Evolutionary conservation across 2,113 vertebrate species (phyloP), one percentile per base, ranked within the genome.

Genomic region (Psittacula cyanocephala): DNA sequence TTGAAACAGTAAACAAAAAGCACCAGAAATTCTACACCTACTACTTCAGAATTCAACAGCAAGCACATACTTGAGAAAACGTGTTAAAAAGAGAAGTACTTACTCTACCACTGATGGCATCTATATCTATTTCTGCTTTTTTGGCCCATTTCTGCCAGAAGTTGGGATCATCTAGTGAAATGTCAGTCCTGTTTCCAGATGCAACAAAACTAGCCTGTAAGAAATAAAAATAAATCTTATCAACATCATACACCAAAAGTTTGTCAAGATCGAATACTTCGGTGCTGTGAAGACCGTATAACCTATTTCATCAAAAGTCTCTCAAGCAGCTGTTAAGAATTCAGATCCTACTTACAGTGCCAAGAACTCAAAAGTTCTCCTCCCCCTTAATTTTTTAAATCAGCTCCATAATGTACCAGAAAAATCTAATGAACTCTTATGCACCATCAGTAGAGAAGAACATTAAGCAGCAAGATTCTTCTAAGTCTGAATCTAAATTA

Each of bases 111-210:
- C 99, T 99, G 94, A 99, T 98, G 47, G 98, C 98, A 14, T 99
- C 99, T 62, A 99, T 97, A 94, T 99, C 99, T 81, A 99, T 99
- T 98, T 99, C 99, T 77, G 99, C 99, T 92, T 99, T 99, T 98
- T 99, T 99, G n/a, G 99, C 99, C 99, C 99, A 99, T 97, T 99
- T 99, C 96, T 99, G 99, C 99, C 99, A 99, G 98, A 99, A 99
- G 98, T 99, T 99, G 23, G 99, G 99, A 97, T 99, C 99, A 95
- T 99, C 99, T 97, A 99, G 97, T 72, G 99, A 98, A 96, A 99
- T 99, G 98, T 99, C 99, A 91, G 99, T 99, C 94, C 99, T 98
- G 96, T 99, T 99, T 97, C 99, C 99, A 81, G 99, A 99, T 52
- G 99, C 99, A 93, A 99, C 99, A 97, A 99, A 99, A 98, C 99